Evolutionary conservation across 1,140 invertebrate species (phyloP).

Genomic region (Schmidtea mediterranea): DNA sequence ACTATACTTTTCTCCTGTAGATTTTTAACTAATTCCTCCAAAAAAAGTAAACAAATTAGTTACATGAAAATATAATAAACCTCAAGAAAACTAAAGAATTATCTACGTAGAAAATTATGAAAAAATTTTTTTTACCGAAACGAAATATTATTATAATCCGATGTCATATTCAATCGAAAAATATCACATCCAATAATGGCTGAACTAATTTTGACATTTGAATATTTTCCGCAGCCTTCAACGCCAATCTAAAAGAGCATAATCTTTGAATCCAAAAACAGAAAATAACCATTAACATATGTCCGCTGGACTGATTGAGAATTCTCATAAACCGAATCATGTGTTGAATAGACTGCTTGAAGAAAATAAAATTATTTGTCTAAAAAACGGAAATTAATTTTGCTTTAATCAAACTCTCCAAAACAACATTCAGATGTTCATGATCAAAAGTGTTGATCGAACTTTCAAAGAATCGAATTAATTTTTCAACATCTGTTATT

Average conservation of each 20-base stretch:
- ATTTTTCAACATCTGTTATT: not conserved
- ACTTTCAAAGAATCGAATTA: not conserved
- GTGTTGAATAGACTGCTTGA: conserved; percentile 25
- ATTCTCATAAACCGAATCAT: conserved; percentile 20
- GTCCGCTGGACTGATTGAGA: conserved; percentile 22
- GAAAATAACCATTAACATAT: conserved; percentile 18
- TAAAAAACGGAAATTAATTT: conserved; percentile 3
- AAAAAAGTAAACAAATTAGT: too few relatives aligned
- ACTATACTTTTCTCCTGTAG: too few relatives aligned
- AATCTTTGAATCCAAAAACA: conserved; percentile 2
- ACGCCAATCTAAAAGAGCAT: conserved; percentile 18
- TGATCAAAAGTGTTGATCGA: not conserved
- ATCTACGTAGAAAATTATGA: too few relatives aligned
- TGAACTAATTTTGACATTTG: conserved; percentile 17
- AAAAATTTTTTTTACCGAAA: too few relatives aligned
- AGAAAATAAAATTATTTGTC: conserved; percentile 17
- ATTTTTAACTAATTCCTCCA: too few relatives aligned
- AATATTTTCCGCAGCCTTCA: conserved; percentile 24
- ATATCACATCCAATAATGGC: conserved; percentile 20
- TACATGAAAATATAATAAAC: too few relatives aligned
- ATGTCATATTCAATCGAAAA: conserved; percentile 14
- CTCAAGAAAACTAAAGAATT: too few relatives aligned
- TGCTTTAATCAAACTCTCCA: not conserved
- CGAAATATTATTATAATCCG: not conserved
- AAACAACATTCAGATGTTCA: not conserved